Evolutionary conservation across 1,140 invertebrate species (phyloP).

Genomic region (Caenorhabditis latens): DNA sequence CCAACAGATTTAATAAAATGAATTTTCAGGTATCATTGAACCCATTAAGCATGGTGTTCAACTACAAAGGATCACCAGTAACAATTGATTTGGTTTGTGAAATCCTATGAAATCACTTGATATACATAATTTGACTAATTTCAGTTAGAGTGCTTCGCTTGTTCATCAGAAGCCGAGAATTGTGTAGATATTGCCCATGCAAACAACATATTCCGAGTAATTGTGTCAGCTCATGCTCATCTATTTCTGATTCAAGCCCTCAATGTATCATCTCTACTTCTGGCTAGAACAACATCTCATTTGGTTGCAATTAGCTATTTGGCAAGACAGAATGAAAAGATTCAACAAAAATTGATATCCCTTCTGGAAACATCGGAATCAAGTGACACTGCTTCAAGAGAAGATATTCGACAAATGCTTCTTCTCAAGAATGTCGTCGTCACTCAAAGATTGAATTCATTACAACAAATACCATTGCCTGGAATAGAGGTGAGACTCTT

Average conservation of each 20-base stretch:
- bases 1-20: background rate
- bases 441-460: slow-evolving; percentile 31
- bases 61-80: slow-evolving; percentile 49
- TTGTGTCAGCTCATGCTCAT: slow-evolving; percentile 33
- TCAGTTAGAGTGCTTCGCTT: slow-evolving; percentile 57
- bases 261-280: slow-evolving; percentile 58
- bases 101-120: background rate
- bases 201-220: slow-evolving; percentile 36
- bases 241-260: slow-evolving; percentile 41
- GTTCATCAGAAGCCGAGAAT: slow-evolving; percentile 31
- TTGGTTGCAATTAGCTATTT: slow-evolving; percentile 53
- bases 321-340: slow-evolving; percentile 52
- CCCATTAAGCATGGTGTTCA: slow-evolving; percentile 53
- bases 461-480: slow-evolving; percentile 20
- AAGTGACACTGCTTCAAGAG: slow-evolving; percentile 11
- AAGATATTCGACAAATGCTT: slow-evolving; percentile 51
- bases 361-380: slow-evolving; percentile 42
- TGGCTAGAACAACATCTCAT: slow-evolving; percentile 59
- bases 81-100: slow-evolving; percentile 58
- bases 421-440: slow-evolving; percentile 47
- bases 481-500: background rate
- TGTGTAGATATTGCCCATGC: slow-evolving; percentile 40
- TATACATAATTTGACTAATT: background rate
- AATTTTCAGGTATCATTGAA: slow-evolving; percentile 53
- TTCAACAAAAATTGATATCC: slow-evolving; percentile 33